phyloP scores from a whole-genome alignment of 1,140 invertebrate species.

The Linepithema humile region DNA sequence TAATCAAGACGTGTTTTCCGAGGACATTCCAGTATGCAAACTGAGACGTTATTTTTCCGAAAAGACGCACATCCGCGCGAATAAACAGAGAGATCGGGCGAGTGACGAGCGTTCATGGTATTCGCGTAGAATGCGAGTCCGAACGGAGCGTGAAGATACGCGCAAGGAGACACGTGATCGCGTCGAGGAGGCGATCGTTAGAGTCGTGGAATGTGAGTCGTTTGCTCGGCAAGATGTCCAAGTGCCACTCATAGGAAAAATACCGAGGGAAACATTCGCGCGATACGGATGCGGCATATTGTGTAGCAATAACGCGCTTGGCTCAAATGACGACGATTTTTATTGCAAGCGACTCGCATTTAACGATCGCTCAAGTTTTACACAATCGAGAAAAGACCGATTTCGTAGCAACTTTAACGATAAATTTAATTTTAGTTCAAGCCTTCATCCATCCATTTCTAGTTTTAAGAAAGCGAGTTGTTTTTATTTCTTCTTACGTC shows the following conservation, averaged over 20 bases:
- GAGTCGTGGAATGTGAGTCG: neutral
- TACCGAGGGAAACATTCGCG: neutral
- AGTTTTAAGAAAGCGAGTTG: neutral
- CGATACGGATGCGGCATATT: neutral
- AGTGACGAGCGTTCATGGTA: neutral
- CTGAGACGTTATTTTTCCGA: neutral
- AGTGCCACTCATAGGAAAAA: no score
- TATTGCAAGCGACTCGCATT: neutral
- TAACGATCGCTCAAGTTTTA: neutral
- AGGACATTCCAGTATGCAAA: conserved; percentile 34
- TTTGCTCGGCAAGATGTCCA: neutral
- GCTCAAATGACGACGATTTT: neutral
- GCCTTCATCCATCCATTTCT: conserved; percentile 1
- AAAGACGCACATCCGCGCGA: conserved; percentile 2
- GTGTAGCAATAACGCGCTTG: neutral
- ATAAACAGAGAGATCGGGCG: neutral
- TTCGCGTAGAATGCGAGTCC: conserved; percentile 21
- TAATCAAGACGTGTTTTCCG: conserved; percentile 6
- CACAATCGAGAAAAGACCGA: neutral
- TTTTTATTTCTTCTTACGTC: neutral
- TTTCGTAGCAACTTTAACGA: neutral
- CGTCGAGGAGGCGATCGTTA: neutral
- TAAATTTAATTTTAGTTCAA: neutral
- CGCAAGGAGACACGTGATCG: neutral
- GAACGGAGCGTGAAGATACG: neutral